A percentile compares a stretch with the other conserved stretches of the same genome.
Conservation (phyloP, 2,888 invertebrate species). For the Nemapogon koenigi region DNA sequence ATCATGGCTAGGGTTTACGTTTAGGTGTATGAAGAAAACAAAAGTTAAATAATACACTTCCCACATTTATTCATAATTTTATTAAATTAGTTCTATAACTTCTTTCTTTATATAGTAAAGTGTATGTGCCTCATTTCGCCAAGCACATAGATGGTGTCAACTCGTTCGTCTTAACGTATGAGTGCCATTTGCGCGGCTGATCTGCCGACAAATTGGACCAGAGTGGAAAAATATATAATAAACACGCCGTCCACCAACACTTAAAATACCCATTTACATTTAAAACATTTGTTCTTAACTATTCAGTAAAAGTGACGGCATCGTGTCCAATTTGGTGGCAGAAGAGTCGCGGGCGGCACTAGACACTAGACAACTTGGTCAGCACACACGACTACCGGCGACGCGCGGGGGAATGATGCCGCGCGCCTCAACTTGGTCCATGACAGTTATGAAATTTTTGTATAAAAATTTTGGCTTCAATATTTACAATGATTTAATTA, state of each 20-base stretch:
- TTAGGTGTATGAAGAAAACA: slow-evolving; percentile 2
- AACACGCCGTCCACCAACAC: too few species aligned
- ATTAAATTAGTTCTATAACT: slow-evolving; percentile 65
- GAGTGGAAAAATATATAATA: too few species aligned
- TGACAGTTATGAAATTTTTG: slow-evolving; percentile 49
- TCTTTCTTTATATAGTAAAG: slow-evolving; percentile 47
- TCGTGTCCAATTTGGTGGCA: background rate
- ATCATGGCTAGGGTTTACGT: too few species aligned
- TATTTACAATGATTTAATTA: slow-evolving; percentile 41
- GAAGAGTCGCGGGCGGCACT: slow-evolving; percentile 1
- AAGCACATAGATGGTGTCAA: slow-evolving; percentile 56
- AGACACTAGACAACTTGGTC: slow-evolving; percentile 10
- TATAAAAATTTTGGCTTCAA: slow-evolving; percentile 58
- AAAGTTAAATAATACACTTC: slow-evolving; percentile 11
- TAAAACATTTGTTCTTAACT: too few species aligned
- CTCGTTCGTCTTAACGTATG: slow-evolving; percentile 43
- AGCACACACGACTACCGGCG: slow-evolving; percentile 12
- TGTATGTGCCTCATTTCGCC: slow-evolving; percentile 55
- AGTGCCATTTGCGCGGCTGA: slow-evolving; percentile 19
- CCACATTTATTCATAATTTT: slow-evolving; percentile 56
- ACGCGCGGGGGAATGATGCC: background rate
- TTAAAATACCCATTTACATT: too few species aligned
- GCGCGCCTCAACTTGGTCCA: slow-evolving; percentile 30
- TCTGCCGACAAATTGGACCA: slow-evolving; percentile 11
- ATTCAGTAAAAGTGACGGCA: too few species aligned